phyloP scores from a whole-genome alignment of 1,140 invertebrate species.

The Lamellibrachia luymesi region DNA sequence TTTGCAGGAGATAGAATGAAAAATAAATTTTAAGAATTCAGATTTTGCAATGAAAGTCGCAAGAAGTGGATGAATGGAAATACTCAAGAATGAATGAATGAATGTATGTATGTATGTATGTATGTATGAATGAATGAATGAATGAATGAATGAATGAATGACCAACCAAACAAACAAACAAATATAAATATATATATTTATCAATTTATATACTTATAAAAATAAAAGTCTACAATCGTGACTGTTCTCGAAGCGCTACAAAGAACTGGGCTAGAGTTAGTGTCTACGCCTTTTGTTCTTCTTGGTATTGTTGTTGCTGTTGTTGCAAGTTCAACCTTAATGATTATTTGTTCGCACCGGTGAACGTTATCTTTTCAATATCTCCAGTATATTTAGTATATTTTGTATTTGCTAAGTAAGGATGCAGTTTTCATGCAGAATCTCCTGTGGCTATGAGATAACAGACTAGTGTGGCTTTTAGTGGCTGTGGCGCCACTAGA shows the following conservation, averaged over 20 bases:
- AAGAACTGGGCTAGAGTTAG: background rate
- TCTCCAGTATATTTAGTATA: background rate
- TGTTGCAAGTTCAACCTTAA: background rate
- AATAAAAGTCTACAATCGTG: background rate
- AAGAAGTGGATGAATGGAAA: too few species aligned
- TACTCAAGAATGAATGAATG: too few species aligned
- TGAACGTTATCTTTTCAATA: background rate
- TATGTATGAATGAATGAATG: too few species aligned
- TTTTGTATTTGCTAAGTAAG: background rate
- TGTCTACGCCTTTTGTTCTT: background rate
- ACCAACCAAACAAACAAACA: too few species aligned
- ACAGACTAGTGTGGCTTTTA: background rate
- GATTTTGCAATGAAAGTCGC: too few species aligned
- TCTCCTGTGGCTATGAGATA: background rate
- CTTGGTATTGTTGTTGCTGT: background rate
- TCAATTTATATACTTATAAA: too few species aligned
- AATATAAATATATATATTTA: too few species aligned
- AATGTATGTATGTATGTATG: too few species aligned
- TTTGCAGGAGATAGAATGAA: too few species aligned
- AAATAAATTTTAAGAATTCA: too few species aligned
- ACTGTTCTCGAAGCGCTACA: background rate
- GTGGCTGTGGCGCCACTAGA: background rate
- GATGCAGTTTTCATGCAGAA: background rate
- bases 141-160: background rate
- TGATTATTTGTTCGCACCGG: background rate